Conservation (phyloP, 2,888 invertebrate species). For the Cenopis cana region DNA sequence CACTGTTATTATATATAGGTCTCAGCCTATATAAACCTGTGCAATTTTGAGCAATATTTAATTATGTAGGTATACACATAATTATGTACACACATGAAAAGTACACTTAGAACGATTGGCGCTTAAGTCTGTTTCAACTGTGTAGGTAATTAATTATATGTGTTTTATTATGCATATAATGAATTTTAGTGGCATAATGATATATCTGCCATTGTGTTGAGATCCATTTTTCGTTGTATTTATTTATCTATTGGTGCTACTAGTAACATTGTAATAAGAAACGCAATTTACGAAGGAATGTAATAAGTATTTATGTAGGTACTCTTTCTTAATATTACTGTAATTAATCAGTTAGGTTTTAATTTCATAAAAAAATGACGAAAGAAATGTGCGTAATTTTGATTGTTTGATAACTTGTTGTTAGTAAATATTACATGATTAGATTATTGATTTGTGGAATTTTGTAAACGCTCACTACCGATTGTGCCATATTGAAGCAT, state of each 20-base stretch:
- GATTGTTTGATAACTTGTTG: not conserved
- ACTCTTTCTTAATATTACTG: not conserved
- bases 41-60: not conserved
- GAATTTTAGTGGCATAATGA: not conserved
- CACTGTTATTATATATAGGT: constrained; percentile 29
- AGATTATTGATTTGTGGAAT: too few species aligned
- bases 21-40: not conserved
- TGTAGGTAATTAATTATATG: too few species aligned
- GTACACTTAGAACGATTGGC: not conserved
- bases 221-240: not conserved
- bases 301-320: not conserved
- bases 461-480: too few species aligned
- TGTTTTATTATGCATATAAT: not conserved
- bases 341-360: not conserved
- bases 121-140: not conserved
- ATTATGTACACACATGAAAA: not conserved
- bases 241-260: constrained; percentile 15
- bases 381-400: not conserved
- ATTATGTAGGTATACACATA: too few species aligned
- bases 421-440: too few species aligned
- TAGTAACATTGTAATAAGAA: not conserved
- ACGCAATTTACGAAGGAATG: too few species aligned
- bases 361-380: not conserved
- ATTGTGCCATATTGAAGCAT: too few species aligned
- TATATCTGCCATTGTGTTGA: not conserved